Evolutionary conservation across 2,113 vertebrate species (phyloP).

Genomic region (Nycticryphes semicollaris): DNA sequence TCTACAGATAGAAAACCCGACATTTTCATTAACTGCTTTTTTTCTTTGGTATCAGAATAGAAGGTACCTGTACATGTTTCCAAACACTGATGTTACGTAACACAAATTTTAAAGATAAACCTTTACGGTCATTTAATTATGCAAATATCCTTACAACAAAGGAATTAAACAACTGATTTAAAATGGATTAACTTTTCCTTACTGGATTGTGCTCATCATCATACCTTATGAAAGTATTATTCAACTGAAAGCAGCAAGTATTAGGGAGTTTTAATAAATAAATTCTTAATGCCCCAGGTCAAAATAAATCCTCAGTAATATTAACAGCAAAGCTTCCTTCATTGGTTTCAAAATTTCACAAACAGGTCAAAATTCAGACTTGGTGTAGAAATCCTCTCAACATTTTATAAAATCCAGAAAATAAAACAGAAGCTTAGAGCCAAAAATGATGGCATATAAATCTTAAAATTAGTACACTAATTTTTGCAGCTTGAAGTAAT

Average conservation of each 20-base stretch:
- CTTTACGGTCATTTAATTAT: background rate
- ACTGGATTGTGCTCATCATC: background rate
- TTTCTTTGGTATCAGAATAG: background rate
- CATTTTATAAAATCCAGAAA: background rate
- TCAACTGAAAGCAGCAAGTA: background rate
- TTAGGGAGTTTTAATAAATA: constrained; percentile 14
- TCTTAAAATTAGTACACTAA: background rate
- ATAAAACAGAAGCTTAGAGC: background rate
- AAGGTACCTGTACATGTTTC: accelerated
- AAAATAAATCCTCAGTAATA: background rate
- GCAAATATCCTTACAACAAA: background rate
- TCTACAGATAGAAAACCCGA: background rate
- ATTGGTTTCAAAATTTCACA: background rate
- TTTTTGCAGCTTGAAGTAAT: constrained; percentile 7
- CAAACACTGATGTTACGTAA: background rate
- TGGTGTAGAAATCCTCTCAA: background rate
- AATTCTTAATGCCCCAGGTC: background rate
- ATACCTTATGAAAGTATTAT: constrained; percentile 1
- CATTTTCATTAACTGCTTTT: background rate
- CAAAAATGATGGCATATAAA: background rate
- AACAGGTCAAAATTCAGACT: background rate
- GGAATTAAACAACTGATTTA: background rate
- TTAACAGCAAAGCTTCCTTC: background rate
- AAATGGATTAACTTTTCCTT: background rate
- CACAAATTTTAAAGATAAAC: background rate